Evolutionary conservation across 2,888 invertebrate species (phyloP), one percentile per base, ranked within the genome.

Genomic region (Ornithoptera alexandrae): DNA sequence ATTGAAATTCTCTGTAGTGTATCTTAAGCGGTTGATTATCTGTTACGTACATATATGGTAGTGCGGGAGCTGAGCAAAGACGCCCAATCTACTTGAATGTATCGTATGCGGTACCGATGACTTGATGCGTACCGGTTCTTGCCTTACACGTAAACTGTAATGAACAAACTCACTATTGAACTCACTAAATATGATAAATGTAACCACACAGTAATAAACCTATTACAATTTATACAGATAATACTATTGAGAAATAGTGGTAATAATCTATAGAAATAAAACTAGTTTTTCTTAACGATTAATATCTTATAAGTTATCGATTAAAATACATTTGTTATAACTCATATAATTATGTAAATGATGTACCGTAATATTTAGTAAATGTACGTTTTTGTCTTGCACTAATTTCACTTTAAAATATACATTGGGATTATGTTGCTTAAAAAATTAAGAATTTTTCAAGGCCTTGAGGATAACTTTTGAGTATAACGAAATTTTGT

Each of bases 1-100:
- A 70, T 67, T 70, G 64, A 64, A 61, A 67, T 70, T 70, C 46
- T 1, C 5, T 70, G 63, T 67, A 39, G 30, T 22, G 36, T 62
- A 66, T 53, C 39, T 62, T 59, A 60, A 63, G 30, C 46, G 46
- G 50, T 59, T 64, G 36, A 57, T 61, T 67, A 53, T 58, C 65
- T 22, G 20, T 66, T 58, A 53, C 53, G 18, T n/a, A 12, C 50
- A 42, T 42, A 64, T 64, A 67, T 61, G 70, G 67, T 42, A 57
- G 46, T 20, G 30, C 20, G 30, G 4, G 36, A 59, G 46, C 39
- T n/a, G 18, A 22, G 20, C 42, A 42, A 24, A 64, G 61, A 64
- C 56, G 67, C 57, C 59, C 56, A 70, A 61, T 70, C 67, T 64
- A 67, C 67, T 59, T 39, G 56, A 58, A 39, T 62, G 57, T 20